Conservation (phyloP, 2,888 invertebrate genomes). For the Glyphotaelius pellucidus region DNA sequence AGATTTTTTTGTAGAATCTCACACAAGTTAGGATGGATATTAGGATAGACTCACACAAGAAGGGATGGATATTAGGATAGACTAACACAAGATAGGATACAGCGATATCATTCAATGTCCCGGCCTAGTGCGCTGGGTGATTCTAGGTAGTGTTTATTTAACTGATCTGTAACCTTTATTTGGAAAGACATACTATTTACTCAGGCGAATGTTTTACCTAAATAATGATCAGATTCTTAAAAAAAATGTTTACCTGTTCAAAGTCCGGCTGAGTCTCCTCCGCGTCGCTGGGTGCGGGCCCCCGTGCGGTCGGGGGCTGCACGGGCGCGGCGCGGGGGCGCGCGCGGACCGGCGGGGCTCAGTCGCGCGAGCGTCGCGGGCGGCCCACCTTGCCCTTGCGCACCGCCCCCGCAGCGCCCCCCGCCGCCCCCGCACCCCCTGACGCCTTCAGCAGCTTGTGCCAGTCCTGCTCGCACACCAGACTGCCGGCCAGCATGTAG, state of each 20-base stretch:
- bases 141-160: too few relatives aligned
- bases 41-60: too few relatives aligned
- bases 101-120: too few relatives aligned
- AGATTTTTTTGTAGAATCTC: too few relatives aligned
- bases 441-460: constrained; percentile 92
- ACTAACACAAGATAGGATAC: too few relatives aligned
- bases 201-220: too few relatives aligned
- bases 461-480: constrained; percentile 97
- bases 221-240: too few relatives aligned
- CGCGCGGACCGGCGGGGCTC: constrained; percentile 75
- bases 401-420: constrained; percentile 82
- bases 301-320: constrained; percentile 67
- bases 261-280: constrained; percentile 64
- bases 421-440: constrained; percentile 80
- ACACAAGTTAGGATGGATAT: too few relatives aligned
- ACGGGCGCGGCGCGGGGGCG: constrained; percentile 68
- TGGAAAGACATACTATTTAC: too few relatives aligned
- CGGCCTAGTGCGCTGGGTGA: too few relatives aligned
- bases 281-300: constrained; percentile 67
- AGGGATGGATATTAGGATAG: too few relatives aligned
- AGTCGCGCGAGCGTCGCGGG: constrained; percentile 93
- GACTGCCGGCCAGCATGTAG: constrained; percentile 92
- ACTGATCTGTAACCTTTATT: too few relatives aligned
- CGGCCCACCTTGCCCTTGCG: constrained; percentile 94
- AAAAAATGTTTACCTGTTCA: constrained; percentile 60